These are phyloP conservation scores for Plestiodon gilberti DNA, from an alignment of 2,113 vertebrate genomes.

Conservation along the genomic window DNA sequence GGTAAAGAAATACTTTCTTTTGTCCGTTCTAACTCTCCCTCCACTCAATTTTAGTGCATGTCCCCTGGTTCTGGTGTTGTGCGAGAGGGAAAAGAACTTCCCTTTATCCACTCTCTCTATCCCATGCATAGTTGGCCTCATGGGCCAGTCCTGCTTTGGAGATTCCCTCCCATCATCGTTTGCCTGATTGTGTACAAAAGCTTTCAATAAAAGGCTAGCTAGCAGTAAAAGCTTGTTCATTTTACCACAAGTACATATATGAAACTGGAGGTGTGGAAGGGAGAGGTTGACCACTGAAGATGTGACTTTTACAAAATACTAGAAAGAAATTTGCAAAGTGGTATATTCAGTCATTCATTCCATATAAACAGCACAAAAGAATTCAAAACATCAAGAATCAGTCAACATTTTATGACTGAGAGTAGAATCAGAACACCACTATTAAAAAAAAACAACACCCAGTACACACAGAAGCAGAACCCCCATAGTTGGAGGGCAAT, in stretches of 20 bases:
- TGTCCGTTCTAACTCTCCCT: too few species aligned
- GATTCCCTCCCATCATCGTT: not conserved
- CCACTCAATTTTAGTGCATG: too few species aligned
- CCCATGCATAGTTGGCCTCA: too few species aligned
- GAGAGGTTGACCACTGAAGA: not conserved
- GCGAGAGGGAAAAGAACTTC: too few species aligned
- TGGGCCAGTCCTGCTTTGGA: too few species aligned
- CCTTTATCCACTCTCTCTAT: too few species aligned
- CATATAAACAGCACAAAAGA: not conserved
- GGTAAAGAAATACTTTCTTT: too few species aligned
- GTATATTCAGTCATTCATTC: not conserved
- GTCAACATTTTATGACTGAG: not conserved
- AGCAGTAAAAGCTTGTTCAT: not conserved
- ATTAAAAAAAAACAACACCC: too few species aligned
- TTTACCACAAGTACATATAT: not conserved
- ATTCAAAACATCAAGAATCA: not conserved
- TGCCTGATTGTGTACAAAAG: not conserved
- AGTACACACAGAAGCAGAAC: not conserved
- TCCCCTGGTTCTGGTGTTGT: too few species aligned
- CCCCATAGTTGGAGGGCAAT: constrained; percentile 1
- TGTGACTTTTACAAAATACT: not conserved
- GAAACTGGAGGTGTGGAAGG: not conserved
- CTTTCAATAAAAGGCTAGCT: not conserved
- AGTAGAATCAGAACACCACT: not conserved
- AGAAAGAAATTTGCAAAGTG: not conserved